Conservation (phyloP, 2,113 vertebrate species). For the Oreochromis niloticus region DNA sequence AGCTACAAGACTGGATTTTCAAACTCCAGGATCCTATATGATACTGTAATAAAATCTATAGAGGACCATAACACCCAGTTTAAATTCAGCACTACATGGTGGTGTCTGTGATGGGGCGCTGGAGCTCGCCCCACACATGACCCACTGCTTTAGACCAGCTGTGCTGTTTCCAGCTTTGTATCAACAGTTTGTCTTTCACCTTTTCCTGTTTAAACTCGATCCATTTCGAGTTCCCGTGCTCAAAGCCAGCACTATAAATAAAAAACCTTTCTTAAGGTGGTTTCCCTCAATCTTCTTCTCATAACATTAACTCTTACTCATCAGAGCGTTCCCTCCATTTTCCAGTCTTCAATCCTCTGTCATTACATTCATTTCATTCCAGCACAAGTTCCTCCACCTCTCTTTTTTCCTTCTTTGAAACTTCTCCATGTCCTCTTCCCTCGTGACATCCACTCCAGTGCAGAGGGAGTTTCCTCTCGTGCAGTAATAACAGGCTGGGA, state of each 20-base stretch:
- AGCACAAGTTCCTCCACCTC: background rate
- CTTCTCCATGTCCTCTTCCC: background rate
- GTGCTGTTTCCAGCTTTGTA: background rate
- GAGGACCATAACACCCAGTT: background rate
- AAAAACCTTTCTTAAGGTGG: background rate
- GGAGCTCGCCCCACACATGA: background rate
- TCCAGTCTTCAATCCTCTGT: background rate
- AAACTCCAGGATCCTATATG: background rate
- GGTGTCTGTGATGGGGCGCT: accelerated
- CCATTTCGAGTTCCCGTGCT: background rate
- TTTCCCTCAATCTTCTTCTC: background rate
- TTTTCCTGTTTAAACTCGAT: background rate
- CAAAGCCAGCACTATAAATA: background rate
- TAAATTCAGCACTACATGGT: background rate
- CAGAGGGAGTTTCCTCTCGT: conserved; percentile 18
- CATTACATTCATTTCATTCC: background rate
- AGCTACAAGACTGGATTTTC: background rate
- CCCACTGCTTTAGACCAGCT: background rate
- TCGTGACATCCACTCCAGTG: background rate
- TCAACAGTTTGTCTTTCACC: background rate
- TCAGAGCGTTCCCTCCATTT: background rate
- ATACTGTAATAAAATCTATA: background rate
- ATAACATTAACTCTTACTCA: background rate
- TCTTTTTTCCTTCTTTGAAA: background rate
- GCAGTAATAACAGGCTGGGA: conserved; percentile 24